phyloP scores from a whole-genome alignment of 2,888 invertebrate genomes.

The Tipula helvola region DNA sequence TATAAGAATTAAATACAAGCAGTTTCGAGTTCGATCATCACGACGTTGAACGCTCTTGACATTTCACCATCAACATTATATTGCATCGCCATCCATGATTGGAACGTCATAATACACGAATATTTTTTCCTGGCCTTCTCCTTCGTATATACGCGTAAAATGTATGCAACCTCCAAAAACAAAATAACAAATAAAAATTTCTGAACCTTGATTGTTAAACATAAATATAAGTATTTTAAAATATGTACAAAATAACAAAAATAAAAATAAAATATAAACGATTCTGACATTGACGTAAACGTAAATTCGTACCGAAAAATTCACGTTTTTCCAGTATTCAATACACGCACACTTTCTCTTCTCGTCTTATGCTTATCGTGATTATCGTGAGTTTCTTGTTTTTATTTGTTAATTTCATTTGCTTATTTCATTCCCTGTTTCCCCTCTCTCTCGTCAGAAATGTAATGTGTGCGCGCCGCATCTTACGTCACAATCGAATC shows the following conservation, averaged over 20 bases:
- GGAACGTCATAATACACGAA: neutral
- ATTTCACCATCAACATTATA: neutral
- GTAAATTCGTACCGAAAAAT: neutral
- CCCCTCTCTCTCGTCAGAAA: neutral
- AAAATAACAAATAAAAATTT: neutral
- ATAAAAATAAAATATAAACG: neutral
- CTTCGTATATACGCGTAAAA: neutral
- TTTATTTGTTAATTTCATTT: neutral
- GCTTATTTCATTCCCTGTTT: neutral
- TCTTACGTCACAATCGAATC: neutral
- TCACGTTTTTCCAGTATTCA: neutral
- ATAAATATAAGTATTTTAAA: neutral
- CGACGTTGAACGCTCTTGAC: neutral
- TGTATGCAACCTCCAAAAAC: neutral
- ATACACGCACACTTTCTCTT: neutral
- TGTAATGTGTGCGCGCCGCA: neutral
- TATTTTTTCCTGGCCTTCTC: neutral
- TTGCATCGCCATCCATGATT: neutral
- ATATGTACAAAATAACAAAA: neutral
- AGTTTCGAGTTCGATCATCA: neutral
- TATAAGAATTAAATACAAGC: neutral
- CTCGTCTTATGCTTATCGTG: neutral
- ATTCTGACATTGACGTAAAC: neutral
- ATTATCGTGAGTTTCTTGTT: neutral
- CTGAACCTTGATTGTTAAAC: neutral